A percentile compares a stretch with the other conserved stretches of the same genome.
Evolutionary conservation across 2,797 vertebrate species (phyloP).

Genomic region (Micropoecilia bifurca): DNA sequence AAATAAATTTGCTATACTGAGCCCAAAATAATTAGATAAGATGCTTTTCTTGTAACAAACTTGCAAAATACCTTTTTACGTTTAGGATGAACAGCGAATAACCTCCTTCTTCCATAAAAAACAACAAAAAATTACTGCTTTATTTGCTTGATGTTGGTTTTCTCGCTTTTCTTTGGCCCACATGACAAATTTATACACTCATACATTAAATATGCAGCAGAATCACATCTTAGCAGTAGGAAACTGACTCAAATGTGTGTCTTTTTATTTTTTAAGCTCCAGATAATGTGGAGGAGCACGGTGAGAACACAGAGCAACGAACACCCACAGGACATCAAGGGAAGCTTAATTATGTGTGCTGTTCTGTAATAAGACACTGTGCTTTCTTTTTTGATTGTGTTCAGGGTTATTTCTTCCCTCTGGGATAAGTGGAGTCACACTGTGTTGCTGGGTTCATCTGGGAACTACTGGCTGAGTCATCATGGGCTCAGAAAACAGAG

Average conservation of each 20-base stretch:
- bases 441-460: constrained; percentile 22
- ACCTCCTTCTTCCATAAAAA: no score
- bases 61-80: no score
- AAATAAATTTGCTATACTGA: no score
- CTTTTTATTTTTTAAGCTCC: not conserved
- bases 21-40: no score
- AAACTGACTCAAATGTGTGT: not conserved
- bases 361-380: not conserved
- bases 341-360: constrained; percentile 5
- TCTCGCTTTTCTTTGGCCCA: no score
- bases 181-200: no score
- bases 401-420: constrained; percentile 11
- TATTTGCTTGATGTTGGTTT: no score
- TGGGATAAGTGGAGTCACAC: not conserved
- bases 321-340: not conserved
- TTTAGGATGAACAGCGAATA: no score
- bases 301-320: not conserved
- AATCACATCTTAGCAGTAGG: not conserved
- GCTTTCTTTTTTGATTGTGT: constrained; percentile 4
- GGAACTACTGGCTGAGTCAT: constrained; percentile 33
- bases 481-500: not conserved
- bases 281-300: constrained; percentile 6
- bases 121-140: no score
- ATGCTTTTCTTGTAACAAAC: no score
- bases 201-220: constrained; percentile 4